Percentiles rank a stretch among this genome's conserved stretches.
Conservation (phyloP, 2,888 invertebrate genomes). For the Noctua janthe region DNA sequence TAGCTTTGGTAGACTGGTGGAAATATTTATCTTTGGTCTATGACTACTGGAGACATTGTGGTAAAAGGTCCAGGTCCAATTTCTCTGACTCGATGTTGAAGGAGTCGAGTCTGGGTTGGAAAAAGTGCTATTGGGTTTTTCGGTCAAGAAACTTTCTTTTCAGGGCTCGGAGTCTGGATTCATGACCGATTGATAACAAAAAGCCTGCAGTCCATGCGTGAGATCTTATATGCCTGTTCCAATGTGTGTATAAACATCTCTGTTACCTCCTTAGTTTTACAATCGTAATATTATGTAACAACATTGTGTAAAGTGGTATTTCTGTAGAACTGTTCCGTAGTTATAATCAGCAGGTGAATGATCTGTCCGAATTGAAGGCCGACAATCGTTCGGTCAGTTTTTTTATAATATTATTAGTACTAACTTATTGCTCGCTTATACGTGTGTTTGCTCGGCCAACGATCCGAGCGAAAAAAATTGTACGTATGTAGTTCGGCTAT, state of each 20-base stretch:
- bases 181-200: too few relatives aligned
- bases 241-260: neutral
- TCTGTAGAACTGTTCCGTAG: constrained; percentile 41
- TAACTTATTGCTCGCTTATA: constrained; percentile 74
- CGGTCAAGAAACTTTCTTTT: neutral
- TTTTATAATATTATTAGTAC: constrained; percentile 79
- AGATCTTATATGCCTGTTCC: neutral
- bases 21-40: neutral
- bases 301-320: constrained; percentile 40
- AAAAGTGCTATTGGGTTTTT: neutral
- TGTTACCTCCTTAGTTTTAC: neutral
- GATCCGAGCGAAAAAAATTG: constrained; percentile 73
- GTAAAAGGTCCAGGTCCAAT: neutral
- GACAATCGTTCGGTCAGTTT: constrained; percentile 84
- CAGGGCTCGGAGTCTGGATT: neutral
- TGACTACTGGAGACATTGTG: neutral
- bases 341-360: constrained; percentile 83
- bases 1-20: neutral
- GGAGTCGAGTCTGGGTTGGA: neutral
- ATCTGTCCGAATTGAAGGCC: constrained; percentile 87
- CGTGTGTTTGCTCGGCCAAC: constrained; percentile 78
- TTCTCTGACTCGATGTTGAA: neutral
- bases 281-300: constrained; percentile 1
- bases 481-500: constrained; percentile 67
- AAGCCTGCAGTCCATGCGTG: neutral